Evolutionary conservation across 2,113 vertebrate genomes (phyloP), one percentile per base, ranked within the genome.

Genomic region (Calcarius ornatus): DNA sequence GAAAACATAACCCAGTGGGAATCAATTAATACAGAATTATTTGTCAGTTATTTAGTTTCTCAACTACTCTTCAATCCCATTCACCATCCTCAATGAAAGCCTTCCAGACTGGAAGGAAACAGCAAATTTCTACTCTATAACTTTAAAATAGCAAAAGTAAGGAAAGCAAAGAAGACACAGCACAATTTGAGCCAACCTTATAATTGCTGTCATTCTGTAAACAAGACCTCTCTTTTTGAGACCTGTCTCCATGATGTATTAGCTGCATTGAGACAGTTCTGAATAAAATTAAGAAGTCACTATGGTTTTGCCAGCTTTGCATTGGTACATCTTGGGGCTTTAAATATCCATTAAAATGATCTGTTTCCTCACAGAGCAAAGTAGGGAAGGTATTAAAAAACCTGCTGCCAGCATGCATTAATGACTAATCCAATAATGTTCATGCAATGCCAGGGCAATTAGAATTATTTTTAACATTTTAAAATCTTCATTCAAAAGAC

Each of bases 311-410:
- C 20, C 13, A 66, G 33, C 73, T 95, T 77, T 96, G 50, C 15
- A 73, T 6, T 73, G 50, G 77, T 77, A 63, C 37, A 47, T 37
- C 51, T 31, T 16, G 27, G 76, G 27, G 20, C 12, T 84, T 90
- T 90, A 95, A 95, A 82, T 73, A 86, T 28, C 85, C 54, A 63
- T 80, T 94, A 47, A 95, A 95, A 91, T 66, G 6, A 80, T 88
- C 78, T 85, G 37, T 63, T 91, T 85, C 59, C 47, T 82, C 43
- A 86, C 17, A 63, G 12, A 77, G 60, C 4, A 77, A 85, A 92
- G 40, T 50, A 84, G 45, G 40, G 90, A 94, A 93, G 35, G 60
- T 91, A 92, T 88, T 94, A 66, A 84, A 77, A 86, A 73, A 63
- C 17, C 37, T 77, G 38, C 35, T 86, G 42, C 79, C 70, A 90